phyloP scores from a whole-genome alignment of 2,797 vertebrate genomes.

The Novumbra hubbsi region DNA sequence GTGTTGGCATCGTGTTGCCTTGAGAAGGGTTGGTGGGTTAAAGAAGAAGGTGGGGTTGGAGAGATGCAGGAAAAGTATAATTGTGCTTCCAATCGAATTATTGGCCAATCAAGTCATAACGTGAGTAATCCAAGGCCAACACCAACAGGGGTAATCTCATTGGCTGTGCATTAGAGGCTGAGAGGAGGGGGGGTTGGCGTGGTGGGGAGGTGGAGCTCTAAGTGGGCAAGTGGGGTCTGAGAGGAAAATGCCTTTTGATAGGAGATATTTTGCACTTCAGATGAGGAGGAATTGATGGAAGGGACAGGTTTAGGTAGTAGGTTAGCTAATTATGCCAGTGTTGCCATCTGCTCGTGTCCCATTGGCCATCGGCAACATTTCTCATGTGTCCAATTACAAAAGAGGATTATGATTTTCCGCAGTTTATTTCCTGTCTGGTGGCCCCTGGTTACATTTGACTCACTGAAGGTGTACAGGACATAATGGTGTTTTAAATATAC shows the following conservation, averaged over 20 bases:
- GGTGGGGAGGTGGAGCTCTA: slow-evolving; percentile 52
- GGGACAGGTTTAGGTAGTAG: slow-evolving; percentile 32
- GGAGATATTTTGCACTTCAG: slow-evolving; percentile 39
- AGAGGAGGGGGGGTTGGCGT: background rate
- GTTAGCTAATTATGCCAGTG: slow-evolving; percentile 37
- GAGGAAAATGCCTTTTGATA: slow-evolving; percentile 54
- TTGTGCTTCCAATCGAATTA: slow-evolving; percentile 92
- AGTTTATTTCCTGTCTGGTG: slow-evolving; percentile 51
- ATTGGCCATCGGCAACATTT: slow-evolving; percentile 58
- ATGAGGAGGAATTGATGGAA: slow-evolving; percentile 22
- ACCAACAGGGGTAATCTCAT: slow-evolving; percentile 85
- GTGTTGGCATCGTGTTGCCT: slow-evolving; percentile 48
- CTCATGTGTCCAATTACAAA: slow-evolving; percentile 66
- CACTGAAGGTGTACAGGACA: slow-evolving; percentile 7
- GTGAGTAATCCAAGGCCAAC: slow-evolving; percentile 87
- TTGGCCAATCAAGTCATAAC: slow-evolving; percentile 87
- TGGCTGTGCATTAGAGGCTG: slow-evolving; percentile 79
- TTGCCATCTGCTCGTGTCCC: slow-evolving; percentile 58
- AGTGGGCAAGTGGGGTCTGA: slow-evolving; percentile 46
- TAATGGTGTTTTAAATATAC: background rate
- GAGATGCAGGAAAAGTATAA: slow-evolving; percentile 71
- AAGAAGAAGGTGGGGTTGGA: slow-evolving; percentile 31
- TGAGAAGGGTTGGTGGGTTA: slow-evolving; percentile 14
- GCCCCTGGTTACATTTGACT: slow-evolving; percentile 54
- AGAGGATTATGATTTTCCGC: slow-evolving; percentile 52